phyloP scores from a whole-genome alignment of 1,140 invertebrate genomes.

The Popillia japonica region DNA sequence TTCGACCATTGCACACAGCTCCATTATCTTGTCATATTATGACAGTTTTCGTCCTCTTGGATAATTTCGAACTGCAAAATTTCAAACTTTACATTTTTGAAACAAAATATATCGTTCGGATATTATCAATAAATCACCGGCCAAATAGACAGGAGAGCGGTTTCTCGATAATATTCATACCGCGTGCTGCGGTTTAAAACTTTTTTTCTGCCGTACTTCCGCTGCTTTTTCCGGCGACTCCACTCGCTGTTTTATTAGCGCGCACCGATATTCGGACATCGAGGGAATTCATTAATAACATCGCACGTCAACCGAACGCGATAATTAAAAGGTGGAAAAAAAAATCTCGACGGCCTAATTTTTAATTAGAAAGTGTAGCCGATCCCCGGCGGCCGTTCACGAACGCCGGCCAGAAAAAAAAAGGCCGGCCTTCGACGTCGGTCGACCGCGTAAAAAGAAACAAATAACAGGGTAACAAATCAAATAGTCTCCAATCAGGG shows the following conservation, averaged over 20 bases:
- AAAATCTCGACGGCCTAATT: conserved; percentile 22
- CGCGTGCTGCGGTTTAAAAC: neutral
- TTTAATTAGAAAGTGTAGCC: conserved; percentile 16
- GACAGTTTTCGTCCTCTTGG: too few relatives aligned
- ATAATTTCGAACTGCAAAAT: too few relatives aligned
- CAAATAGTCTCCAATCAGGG: conserved; percentile 31
- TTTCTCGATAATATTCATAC: neutral
- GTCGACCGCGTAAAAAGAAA: conserved; percentile 26
- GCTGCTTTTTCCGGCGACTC: neutral
- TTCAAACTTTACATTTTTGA: neutral
- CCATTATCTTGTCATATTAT: too few relatives aligned
- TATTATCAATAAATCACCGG: conserved; percentile 5
- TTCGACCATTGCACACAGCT: too few relatives aligned
- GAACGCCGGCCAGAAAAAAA: neutral
- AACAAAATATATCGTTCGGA: neutral
- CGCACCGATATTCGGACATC: neutral
- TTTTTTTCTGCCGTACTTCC: neutral
- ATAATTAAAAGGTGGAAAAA: conserved; percentile 26
- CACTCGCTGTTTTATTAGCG: conserved; percentile 17
- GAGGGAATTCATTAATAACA: conserved; percentile 32
- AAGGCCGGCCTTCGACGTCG: neutral
- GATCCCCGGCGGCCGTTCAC: neutral
- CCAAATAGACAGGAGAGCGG: neutral
- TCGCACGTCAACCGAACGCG: conserved; percentile 6
- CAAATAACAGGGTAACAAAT: conserved; percentile 35